Evolutionary conservation across 2,888 invertebrate genomes (phyloP).

Genomic region (Scaeva pyrastri): DNA sequence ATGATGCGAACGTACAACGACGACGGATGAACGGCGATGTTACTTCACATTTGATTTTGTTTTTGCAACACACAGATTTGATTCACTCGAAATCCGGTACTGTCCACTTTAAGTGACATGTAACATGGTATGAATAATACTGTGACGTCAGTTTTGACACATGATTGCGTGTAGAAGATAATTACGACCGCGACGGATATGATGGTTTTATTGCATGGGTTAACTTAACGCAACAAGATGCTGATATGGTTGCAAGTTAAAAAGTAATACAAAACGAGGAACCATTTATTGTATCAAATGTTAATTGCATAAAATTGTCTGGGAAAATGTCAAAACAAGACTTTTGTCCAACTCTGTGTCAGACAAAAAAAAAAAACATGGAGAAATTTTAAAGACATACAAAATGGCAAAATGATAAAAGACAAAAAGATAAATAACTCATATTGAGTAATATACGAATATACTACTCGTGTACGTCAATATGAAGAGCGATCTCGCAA

Average conservation of each 20-base stretch:
- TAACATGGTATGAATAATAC: constrained; percentile 6
- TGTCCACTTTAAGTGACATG: constrained; percentile 22
- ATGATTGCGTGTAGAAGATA: constrained; percentile 29
- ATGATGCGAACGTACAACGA: constrained; percentile 7
- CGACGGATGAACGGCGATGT: background rate
- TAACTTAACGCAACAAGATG: constrained; percentile 34
- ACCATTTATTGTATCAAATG: constrained; percentile 16
- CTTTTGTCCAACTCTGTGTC: constrained; percentile 8
- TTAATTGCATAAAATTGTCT: constrained; percentile 41
- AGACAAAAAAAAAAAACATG: background rate
- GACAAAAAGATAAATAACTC: background rate
- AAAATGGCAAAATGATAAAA: constrained; percentile 12
- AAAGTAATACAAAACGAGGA: constrained; percentile 20
- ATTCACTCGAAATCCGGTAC: constrained; percentile 59
- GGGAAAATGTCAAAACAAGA: constrained; percentile 36
- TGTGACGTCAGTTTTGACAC: constrained; percentile 61
- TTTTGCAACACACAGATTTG: background rate
- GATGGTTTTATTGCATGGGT: constrained; percentile 3
- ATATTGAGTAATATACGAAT: constrained; percentile 53
- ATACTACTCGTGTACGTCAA: too few relatives aligned
- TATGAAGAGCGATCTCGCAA: constrained; percentile 22
- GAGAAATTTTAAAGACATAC: constrained; percentile 37
- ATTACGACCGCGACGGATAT: too few relatives aligned
- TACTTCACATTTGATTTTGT: background rate
- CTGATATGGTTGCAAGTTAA: background rate